Base-by-base conservation (phyloP, 2,113 vertebrate species). In the Setophaga petechia region DNA sequence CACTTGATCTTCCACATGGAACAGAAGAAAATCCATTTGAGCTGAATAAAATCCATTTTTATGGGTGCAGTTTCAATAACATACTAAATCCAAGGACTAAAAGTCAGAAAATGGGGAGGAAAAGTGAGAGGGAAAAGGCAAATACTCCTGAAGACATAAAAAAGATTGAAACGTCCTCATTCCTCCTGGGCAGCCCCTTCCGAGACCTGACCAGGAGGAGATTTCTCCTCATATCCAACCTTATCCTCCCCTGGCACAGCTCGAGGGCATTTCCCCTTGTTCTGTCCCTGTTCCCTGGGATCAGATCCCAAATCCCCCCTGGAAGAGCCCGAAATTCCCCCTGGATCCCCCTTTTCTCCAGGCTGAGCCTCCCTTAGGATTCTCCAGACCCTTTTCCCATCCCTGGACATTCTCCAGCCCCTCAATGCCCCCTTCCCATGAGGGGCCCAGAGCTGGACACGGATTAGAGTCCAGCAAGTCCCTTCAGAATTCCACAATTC, bases 51-150 rank as follows among this genome's bases (percentile, higher is more conserved):
- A 67, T 23, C n/a, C 6, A 8, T 55, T 79, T 65, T 54, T 57
- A 41, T 20, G 27, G 5, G 8, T 51, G 28, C 2, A 5, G 30
- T 46, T 75, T 9, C 3, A 62, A 17, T 16, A 66, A 62, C 3
- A 7, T 4, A 24, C 16, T 27, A 69, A 68, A 68, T 11, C 30
- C 15, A 15, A 31, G 11, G 22, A 17, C 9, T 65, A n/a, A 88
- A 74, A 65, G 5, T 14, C 24, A 16, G 17, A 51, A 65, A 18
- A 43, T 8, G 9, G 13, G 25, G 18, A 2, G 8, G 3, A 3
- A 13, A 59, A 47, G 12, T 23, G 9, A 3, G 4, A 2, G 2
- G 1, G 0, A 2, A 24, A n/a, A 15, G 7, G 3, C 4, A 65
- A 65, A 44, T 16, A 15, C 15, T 41, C 16, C 19, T 46, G 21